Conservation (phyloP, 2,888 invertebrate species). For the Campaea margaritaria region DNA sequence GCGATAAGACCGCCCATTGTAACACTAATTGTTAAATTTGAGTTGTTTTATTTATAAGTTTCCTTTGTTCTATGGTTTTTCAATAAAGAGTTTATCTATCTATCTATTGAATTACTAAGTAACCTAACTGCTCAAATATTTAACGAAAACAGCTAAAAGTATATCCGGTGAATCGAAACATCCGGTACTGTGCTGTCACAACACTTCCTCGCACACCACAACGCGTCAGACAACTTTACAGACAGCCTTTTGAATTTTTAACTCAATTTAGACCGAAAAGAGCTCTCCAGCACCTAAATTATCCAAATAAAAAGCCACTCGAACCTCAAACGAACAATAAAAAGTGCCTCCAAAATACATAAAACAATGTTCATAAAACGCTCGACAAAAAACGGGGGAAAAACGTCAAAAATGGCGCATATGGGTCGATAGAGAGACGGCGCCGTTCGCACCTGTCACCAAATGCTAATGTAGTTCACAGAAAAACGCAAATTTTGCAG, state of each 20-base stretch:
- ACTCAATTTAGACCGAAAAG: constrained; percentile 13
- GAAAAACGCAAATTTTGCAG: constrained; percentile 20
- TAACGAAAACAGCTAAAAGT: no score
- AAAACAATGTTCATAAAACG: constrained; percentile 54
- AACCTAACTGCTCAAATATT: no score
- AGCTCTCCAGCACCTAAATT: constrained; percentile 15
- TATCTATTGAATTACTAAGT: no score
- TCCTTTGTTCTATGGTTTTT: no score
- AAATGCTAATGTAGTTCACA: constrained; percentile 66
- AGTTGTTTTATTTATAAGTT: no score
- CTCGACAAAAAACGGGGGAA: constrained; percentile 26
- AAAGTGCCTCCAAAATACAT: constrained; percentile 51
- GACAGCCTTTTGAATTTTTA: constrained; percentile 13
- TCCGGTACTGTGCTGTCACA: no score
- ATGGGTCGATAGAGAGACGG: constrained; percentile 42
- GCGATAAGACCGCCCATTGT: no score
- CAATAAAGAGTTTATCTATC: no score
- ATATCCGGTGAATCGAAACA: no score
- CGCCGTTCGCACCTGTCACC: constrained; percentile 72
- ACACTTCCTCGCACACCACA: neutral
- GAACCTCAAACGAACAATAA: constrained; percentile 44
- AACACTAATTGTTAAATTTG: no score
- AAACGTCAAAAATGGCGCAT: constrained; percentile 40
- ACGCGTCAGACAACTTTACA: neutral
- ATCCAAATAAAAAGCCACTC: constrained; percentile 32